A percentile compares a stretch with the other conserved stretches of the same genome.
These are phyloP conservation scores for Alloscopus bannaensis DNA, from an alignment of 2,888 invertebrate species.

Conservation along the genomic window DNA sequence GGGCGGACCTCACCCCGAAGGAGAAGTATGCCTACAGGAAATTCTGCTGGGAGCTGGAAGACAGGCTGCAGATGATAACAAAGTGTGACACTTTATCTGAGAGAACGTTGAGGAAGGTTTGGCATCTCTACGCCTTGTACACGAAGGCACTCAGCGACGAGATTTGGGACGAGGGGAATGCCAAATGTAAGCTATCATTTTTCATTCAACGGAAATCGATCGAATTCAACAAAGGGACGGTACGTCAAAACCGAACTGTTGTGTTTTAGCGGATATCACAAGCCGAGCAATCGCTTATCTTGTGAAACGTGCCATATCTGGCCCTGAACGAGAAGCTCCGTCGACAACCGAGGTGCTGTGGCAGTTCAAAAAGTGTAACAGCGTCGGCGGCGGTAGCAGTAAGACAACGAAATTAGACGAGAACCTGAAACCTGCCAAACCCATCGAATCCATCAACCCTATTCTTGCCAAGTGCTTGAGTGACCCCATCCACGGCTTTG, in stretches of 20 bases:
- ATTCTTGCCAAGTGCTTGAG: conserved; percentile 37
- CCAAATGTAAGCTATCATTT: conserved; percentile 24
- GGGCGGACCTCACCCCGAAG: conserved; percentile 39
- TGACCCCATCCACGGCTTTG: conserved; percentile 60
- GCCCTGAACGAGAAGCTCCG: background rate
- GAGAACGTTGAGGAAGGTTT: conserved; percentile 42
- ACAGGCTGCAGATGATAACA: conserved; percentile 42
- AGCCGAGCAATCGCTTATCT: conserved; percentile 34
- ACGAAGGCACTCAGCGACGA: conserved; percentile 54
- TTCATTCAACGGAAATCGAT: too few relatives aligned
- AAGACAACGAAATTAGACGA: background rate
- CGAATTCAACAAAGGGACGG: too few relatives aligned
- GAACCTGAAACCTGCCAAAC: conserved; percentile 12
- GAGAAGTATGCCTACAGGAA: conserved; percentile 54
- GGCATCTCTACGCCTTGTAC: conserved; percentile 65
- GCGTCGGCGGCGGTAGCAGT: background rate
- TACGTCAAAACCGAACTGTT: too few relatives aligned
- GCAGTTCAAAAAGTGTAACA: background rate
- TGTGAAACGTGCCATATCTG: conserved; percentile 26
- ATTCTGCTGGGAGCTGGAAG: conserved; percentile 58
- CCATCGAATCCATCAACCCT: conserved; percentile 44
- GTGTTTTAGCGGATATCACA: conserved; percentile 34
- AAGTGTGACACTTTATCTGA: conserved; percentile 22
- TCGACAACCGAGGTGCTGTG: background rate
- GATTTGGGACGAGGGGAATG: conserved; percentile 42